Conservation (phyloP, 2,888 invertebrate species). For the Apotomis turbidana region DNA sequence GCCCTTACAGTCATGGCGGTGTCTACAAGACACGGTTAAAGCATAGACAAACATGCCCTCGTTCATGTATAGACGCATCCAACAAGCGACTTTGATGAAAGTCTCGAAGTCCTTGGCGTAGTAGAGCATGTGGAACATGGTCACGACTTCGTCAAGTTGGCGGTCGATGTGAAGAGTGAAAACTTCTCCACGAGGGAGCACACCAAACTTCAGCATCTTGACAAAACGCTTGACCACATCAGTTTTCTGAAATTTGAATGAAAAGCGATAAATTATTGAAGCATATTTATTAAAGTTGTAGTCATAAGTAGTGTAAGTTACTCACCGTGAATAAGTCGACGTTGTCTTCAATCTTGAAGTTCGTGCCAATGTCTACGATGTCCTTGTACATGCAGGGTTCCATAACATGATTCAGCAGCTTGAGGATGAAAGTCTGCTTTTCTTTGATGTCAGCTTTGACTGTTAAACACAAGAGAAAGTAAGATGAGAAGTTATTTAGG, state of each 20-base stretch:
- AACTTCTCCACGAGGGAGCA: constrained; percentile 82
- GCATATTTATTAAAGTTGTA: no score
- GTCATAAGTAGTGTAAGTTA: constrained; percentile 15
- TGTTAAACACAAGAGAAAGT: constrained; percentile 46
- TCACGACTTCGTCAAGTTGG: constrained; percentile 78
- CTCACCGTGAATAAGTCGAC: constrained; percentile 66
- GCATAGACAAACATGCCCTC: constrained; percentile 84
- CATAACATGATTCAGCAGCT: constrained; percentile 79
- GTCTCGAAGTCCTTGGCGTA: constrained; percentile 81
- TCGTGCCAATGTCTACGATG: constrained; percentile 69
- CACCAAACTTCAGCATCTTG: constrained; percentile 79
- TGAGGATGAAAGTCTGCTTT: constrained; percentile 77
- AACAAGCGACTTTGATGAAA: constrained; percentile 78
- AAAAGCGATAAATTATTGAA: neutral
- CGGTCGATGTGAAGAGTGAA: constrained; percentile 79
- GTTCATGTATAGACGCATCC: constrained; percentile 80
- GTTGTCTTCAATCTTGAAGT: constrained; percentile 73
- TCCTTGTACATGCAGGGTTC: constrained; percentile 78
- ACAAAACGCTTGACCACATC: constrained; percentile 84
- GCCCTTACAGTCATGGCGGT: constrained; percentile 78
- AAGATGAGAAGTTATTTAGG: neutral
- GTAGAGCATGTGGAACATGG: constrained; percentile 81
- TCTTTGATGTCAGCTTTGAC: constrained; percentile 72
- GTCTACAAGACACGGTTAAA: constrained; percentile 79
- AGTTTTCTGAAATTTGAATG: constrained; percentile 69